Base-by-base conservation (phyloP, 2,113 vertebrate species). In the Aplodontia rufa region DNA sequence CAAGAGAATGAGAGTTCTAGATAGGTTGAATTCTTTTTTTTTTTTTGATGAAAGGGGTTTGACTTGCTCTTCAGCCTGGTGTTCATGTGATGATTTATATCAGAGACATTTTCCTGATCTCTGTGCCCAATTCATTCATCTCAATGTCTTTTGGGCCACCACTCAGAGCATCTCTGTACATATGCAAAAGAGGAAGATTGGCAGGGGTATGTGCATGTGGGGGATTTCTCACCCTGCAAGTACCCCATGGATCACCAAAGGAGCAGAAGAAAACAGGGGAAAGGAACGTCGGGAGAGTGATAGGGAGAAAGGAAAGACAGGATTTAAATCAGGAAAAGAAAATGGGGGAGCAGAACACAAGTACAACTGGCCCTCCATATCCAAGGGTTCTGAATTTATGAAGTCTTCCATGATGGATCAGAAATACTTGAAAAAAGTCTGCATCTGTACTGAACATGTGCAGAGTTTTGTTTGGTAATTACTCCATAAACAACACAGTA, bases 1-100 rank as follows among this genome's bases (percentile, higher is more conserved):
- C 7, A 11, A 62, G 72, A 85, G 53, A 82, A 92, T 47, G 60
- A 81, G 79, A 74, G 58, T 64, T 68, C 72, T 66, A 74, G 82
- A 60, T 75, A 55, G 28, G 86, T 30, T 93, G 82, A 72, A 12
- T 71, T 64, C 71, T 75, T 89, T 58, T 58, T 64, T 75, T 75
- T 89, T 58, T 58, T 93, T 69, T 45, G 80, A 93, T 94, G 64
- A 82, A 92, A 90, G 42, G 53, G 51, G 64, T 22, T n/a, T 66
- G 66, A 78, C 60, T 82, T 66, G 53, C 53, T 51, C 13, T 86
- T 96, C 47, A 26, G 53, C 60, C 58, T 51, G 49, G 66, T 4
- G 0, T 60, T 68, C 40, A 9, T 28, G 35, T 53, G 81, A 88
- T 62, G 75, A 88, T 35, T 37, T n/a, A 0, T 32, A 53, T 51